Evolutionary conservation across 2,888 invertebrate species (phyloP), one percentile per base, ranked within the genome.

Genomic region (Meteorus colon): DNA sequence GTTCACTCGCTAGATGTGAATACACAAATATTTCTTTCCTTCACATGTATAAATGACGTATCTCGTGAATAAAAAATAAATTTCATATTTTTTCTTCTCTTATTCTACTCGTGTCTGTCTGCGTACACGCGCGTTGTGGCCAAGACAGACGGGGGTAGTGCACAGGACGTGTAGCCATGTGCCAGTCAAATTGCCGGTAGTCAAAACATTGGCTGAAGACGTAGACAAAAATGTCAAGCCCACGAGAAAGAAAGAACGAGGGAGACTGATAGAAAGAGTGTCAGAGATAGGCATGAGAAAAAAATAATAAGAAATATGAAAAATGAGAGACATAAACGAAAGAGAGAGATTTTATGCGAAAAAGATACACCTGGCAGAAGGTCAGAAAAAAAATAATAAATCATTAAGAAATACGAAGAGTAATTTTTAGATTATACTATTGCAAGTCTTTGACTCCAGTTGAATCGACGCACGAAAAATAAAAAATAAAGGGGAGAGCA

Each of bases 171-270:
- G n/a, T 70, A 66, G 62, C 76, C 59, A 55, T 68, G 51, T 70
- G 72, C 72, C 63, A 74, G 77, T 71, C 74, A 66, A 74, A 75
- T 73, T 74, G 37, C 82, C 71, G 81, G 81, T 86, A 87, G 86
- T 85, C 87, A 86, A 88, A 88, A 87, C 87, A 87, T 79, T 82
- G 80, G 75, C 82, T 87, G 87, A 86, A 87, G 82, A 81, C 69
- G 76, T 76, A 79, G 87, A 86, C 87, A 87, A 87, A 86, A 87
- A 86, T 83, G 82, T 84, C 83, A 79, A 73, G 78, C 48, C 63
- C 74, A 74, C 60, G 73, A 41, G 16, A 66, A 14, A 37, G 16
- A 48, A 72, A 72, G 59, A 60, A 59, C 31, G 77, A 76, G 41
- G 65, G 45, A 66, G 24, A 8, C 14, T 19, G 45, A 55, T 55